phyloP scores from a whole-genome alignment of 2,888 invertebrate species.

The Julus scandinavius region DNA sequence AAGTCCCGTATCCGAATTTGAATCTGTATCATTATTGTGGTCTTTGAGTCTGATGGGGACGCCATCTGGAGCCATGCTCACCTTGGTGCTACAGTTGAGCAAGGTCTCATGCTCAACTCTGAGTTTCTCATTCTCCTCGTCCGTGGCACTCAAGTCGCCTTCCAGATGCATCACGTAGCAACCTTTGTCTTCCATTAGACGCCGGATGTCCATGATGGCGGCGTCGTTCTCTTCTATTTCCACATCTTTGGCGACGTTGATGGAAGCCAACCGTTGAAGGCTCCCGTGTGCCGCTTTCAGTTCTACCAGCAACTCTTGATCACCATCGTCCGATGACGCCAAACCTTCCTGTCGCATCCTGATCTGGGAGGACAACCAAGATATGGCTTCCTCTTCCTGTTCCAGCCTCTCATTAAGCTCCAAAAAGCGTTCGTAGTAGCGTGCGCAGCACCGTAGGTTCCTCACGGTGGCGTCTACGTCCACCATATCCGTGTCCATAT shows the following conservation, averaged over 20 bases:
- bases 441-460: slow-evolving; percentile 73
- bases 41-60: slow-evolving; percentile 51
- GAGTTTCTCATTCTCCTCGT: slow-evolving; percentile 59
- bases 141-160: slow-evolving; percentile 62
- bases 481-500: slow-evolving; percentile 63
- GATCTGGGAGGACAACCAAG: slow-evolving; percentile 73
- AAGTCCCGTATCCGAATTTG: slow-evolving; percentile 69
- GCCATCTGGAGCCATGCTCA: slow-evolving; percentile 37
- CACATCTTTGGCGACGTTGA: slow-evolving; percentile 60
- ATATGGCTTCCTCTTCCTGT: slow-evolving; percentile 78
- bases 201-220: slow-evolving; percentile 62
- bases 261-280: slow-evolving; percentile 61
- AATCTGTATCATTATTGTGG: slow-evolving; percentile 64
- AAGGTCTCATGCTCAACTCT: slow-evolving; percentile 55
- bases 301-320: slow-evolving; percentile 59
- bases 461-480: slow-evolving; percentile 72
- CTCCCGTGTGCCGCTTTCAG: slow-evolving; percentile 61
- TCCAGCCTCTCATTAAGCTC: slow-evolving; percentile 79
- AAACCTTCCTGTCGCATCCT: slow-evolving; percentile 57
- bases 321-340: neutral
- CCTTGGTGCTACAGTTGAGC: slow-evolving; percentile 24
- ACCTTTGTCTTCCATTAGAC: slow-evolving; percentile 62
- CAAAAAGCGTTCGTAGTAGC: slow-evolving; percentile 78
- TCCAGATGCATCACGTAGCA: slow-evolving; percentile 61
- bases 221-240: slow-evolving; percentile 63